A percentile compares a stretch with the other conserved stretches of the same genome.
phyloP scores from a whole-genome alignment of 2,888 invertebrate genomes.

The Leptopilina drosophilae region DNA sequence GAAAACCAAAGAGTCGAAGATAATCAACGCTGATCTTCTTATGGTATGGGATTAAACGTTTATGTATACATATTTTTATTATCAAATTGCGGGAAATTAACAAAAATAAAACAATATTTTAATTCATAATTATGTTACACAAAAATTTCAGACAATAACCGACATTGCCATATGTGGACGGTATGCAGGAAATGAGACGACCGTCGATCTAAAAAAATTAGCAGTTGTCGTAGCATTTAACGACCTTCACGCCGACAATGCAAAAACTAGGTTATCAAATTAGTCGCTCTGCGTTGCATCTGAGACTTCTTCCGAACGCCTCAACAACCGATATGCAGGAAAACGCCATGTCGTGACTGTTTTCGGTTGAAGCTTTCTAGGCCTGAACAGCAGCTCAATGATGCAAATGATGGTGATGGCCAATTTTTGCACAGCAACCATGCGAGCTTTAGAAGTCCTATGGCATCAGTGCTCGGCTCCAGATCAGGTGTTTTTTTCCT shows the following conservation, averaged over 20 bases:
- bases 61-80: neutral
- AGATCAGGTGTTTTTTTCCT: conserved; percentile 58
- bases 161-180: conserved; percentile 51
- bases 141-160: conserved; percentile 17
- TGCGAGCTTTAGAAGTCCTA: conserved; percentile 53
- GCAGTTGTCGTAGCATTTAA: conserved; percentile 49
- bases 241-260: conserved; percentile 50
- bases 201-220: conserved; percentile 52
- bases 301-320: conserved; percentile 58
- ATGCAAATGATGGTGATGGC: conserved; percentile 48
- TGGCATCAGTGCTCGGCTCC: conserved; percentile 56
- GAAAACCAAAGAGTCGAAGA: conserved; percentile 22
- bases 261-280: conserved; percentile 39
- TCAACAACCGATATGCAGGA: conserved; percentile 58
- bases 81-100: neutral
- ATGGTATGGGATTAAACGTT: neutral
- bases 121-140: neutral
- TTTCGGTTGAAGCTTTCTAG: conserved; percentile 60
- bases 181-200: conserved; percentile 48
- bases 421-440: conserved; percentile 46
- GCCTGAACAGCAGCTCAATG: conserved; percentile 45
- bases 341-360: conserved; percentile 63
- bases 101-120: no score
- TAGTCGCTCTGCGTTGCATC: conserved; percentile 51
- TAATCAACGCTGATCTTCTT: conserved; percentile 4